A percentile compares a stretch with the other conserved stretches of the same genome.
These are phyloP conservation scores for Rafetus swinhoei DNA, from an alignment of 2,113 vertebrate species.

Conservation along the genomic window DNA sequence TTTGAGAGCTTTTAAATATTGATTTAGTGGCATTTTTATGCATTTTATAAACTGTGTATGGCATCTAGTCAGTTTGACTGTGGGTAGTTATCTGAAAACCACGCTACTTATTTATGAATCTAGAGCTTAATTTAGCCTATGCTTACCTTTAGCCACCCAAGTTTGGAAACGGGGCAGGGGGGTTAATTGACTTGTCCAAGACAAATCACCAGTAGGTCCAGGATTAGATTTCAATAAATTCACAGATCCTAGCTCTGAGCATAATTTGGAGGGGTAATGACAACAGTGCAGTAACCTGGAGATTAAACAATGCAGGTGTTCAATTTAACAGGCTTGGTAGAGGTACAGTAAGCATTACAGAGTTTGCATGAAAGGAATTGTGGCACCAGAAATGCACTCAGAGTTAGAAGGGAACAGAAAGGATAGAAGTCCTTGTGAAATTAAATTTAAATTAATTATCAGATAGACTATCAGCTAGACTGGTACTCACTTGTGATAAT, in stretches of 20 bases:
- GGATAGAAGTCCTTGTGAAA: conserved; percentile 13
- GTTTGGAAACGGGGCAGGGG: conserved; percentile 9
- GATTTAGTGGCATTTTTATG: background rate
- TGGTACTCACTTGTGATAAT: no score
- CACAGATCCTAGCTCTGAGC: conserved; percentile 39
- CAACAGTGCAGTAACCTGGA: conserved; percentile 16
- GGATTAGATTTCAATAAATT: background rate
- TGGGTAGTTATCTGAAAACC: background rate
- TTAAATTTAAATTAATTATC: background rate
- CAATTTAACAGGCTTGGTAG: conserved; percentile 39
- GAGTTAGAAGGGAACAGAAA: conserved; percentile 21
- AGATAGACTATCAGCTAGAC: background rate
- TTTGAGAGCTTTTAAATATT: background rate
- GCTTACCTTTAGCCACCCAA: background rate
- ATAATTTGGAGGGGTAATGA: conserved; percentile 22
- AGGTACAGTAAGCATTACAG: conserved; percentile 32
- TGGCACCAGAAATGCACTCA: background rate
- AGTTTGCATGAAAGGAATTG: conserved; percentile 21
- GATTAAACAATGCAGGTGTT: conserved; percentile 46
- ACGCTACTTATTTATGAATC: background rate
- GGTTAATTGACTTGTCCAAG: background rate
- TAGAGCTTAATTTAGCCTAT: background rate
- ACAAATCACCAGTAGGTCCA: background rate
- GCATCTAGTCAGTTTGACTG: background rate
- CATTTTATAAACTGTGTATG: background rate